phyloP scores from a whole-genome alignment of 2,888 invertebrate genomes.

The Erebia aethiops region DNA sequence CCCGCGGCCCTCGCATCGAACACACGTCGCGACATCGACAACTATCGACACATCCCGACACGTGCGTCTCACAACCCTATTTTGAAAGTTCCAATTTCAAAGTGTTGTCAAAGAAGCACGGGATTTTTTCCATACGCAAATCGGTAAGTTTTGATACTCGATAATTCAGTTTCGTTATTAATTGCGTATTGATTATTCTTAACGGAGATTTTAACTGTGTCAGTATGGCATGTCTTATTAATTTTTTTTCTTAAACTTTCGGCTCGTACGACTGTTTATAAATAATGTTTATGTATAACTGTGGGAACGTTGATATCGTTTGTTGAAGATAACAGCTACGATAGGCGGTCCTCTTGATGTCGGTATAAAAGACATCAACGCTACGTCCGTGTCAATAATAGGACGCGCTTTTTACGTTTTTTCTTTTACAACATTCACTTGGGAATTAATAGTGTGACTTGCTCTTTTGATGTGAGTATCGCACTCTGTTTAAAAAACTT shows the following conservation, averaged over 20 bases:
- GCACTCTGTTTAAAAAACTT: constrained; percentile 37
- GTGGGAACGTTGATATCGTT: constrained; percentile 40
- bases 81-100: constrained; percentile 64
- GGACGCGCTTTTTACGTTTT: constrained; percentile 47
- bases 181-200: constrained; percentile 25
- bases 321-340: constrained; percentile 54
- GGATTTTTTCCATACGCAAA: constrained; percentile 58
- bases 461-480: constrained; percentile 42
- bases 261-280: constrained; percentile 40
- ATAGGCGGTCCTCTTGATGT: constrained; percentile 39
- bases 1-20: constrained; percentile 67
- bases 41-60: constrained; percentile 58
- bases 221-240: constrained; percentile 40
- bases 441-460: constrained; percentile 51
- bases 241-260: constrained; percentile 37
- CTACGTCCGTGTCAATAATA: constrained; percentile 51
- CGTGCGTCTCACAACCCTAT: constrained; percentile 78
- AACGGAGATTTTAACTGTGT: constrained; percentile 38
- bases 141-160: constrained; percentile 40
- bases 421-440: constrained; percentile 46
- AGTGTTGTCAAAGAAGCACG: constrained; percentile 57
- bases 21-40: constrained; percentile 60
- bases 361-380: constrained; percentile 77
- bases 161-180: background rate
- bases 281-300: constrained; percentile 38